Evolutionary conservation across 2,888 invertebrate species (phyloP), one percentile per base, ranked within the genome.

Genomic region (Lymantria dispar): DNA sequence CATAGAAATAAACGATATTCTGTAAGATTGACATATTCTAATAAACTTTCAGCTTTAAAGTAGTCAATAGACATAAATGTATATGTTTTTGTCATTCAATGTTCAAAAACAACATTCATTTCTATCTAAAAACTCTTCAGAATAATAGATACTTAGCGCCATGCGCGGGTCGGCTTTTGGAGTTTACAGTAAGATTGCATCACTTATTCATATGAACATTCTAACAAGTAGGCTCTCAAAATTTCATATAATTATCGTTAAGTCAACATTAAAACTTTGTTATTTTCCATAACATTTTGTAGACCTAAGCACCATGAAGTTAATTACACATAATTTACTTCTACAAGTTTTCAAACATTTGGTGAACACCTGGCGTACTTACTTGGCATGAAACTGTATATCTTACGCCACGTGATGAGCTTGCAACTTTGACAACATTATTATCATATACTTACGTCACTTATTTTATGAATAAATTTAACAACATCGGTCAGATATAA

Each of bases 211-310:
- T 33, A 33, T 33, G 9, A 10, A 10, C 33, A 22, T 22, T 22
- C 22, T 22, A 10, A 10, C 5, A 10, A 33, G 33, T 33, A 33
- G 33, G 33, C 33, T 33, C 10, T 10, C 33, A 8, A 33, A 33
- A 33, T 33, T 33, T 33, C 33, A 33, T 33, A 10, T 10, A n/a
- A n/a, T n/a, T 38, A 38, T 12, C n/a, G n/a, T 38, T 8, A 13
- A 13, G n/a, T 12, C 38, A 7, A 13, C 13, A 38, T 38, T 12
- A 12, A 38, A 33, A 15, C 47, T n/a, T 56, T 57, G 1, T 43
- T 38, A n/a, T 48, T 42, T 15, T 29, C 38, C 8, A 48, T 13
- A n/a, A 54, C 49, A 54, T 42, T 43, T 37, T 51, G 64, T 60
- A 53, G 48, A 30, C 22, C 11, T 43, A 30, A 30, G 22, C 10